A percentile compares a stretch with the other conserved stretches of the same genome.
These are phyloP conservation scores for Aphodius sticticus DNA, from an alignment of 2,888 invertebrate genomes.

Conservation along the genomic window DNA sequence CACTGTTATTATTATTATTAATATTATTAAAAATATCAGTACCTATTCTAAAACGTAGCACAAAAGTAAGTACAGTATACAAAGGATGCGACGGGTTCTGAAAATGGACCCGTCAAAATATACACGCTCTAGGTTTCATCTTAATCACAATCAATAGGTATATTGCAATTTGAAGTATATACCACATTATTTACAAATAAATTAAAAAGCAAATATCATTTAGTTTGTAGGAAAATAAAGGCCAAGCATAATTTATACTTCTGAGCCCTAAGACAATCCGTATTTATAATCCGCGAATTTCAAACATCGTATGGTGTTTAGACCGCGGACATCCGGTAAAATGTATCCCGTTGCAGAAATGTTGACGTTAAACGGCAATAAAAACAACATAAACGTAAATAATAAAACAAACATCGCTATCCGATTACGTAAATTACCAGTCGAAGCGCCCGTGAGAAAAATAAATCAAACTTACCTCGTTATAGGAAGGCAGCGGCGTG, in stretches of 20 bases:
- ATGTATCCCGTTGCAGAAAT: neutral
- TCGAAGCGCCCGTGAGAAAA: neutral
- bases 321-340: conserved; percentile 4
- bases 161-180: too few species aligned
- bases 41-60: neutral
- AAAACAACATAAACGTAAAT: conserved; percentile 4
- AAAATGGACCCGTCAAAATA: neutral
- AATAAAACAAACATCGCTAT: neutral
- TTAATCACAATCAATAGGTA: too few species aligned
- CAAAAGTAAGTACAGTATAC: neutral
- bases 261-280: neutral
- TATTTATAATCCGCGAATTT: conserved; percentile 4
- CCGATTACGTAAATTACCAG: neutral
- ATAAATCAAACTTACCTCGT: conserved; percentile 46
- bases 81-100: neutral
- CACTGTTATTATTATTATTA: too few species aligned
- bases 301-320: neutral
- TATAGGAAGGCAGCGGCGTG: conserved; percentile 49
- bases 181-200: too few species aligned
- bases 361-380: neutral
- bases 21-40: too few species aligned
- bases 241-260: neutral
- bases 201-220: too few species aligned
- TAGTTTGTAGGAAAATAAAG: too few species aligned
- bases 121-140: too few species aligned